Evolutionary conservation across 2,888 invertebrate species (phyloP).

Genomic region (Euclidia mi): DNA sequence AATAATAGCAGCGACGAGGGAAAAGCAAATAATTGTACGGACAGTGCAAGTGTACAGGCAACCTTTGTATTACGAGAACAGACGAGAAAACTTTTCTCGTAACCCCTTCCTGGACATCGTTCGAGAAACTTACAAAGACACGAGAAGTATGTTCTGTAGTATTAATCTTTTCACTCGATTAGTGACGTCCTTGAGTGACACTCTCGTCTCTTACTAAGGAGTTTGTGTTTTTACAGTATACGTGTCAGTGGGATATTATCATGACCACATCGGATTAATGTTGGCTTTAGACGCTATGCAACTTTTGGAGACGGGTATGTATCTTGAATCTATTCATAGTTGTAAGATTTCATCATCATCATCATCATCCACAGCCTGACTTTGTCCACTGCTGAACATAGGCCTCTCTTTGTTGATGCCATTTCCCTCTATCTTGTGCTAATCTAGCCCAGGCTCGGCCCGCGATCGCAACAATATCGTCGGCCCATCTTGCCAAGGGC

Average conservation of each 20-base stretch:
- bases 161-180: not conserved
- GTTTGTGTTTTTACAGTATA: slow-evolving; percentile 93
- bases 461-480: too few species aligned
- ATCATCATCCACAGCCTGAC: too few species aligned
- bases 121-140: slow-evolving; percentile 94
- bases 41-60: slow-evolving; percentile 83
- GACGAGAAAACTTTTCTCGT: slow-evolving; percentile 92
- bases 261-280: slow-evolving; percentile 97
- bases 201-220: not conserved
- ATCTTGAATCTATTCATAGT: not conserved
- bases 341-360: too few species aligned
- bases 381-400: too few species aligned
- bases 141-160: slow-evolving; percentile 93
- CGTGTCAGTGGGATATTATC: slow-evolving; percentile 96
- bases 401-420: too few species aligned
- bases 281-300: slow-evolving; percentile 95
- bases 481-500: too few species aligned
- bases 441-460: too few species aligned
- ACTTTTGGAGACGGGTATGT: slow-evolving; percentile 93
- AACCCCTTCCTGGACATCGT: slow-evolving; percentile 97
- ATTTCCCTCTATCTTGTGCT: too few species aligned
- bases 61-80: slow-evolving; percentile 92
- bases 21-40: slow-evolving; percentile 93
- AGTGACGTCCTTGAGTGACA: not conserved
- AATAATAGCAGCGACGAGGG: slow-evolving; percentile 92